These are phyloP conservation scores for Thysanoteuthis rhombus DNA, from an alignment of 2,888 invertebrate species.

Conservation along the genomic window DNA sequence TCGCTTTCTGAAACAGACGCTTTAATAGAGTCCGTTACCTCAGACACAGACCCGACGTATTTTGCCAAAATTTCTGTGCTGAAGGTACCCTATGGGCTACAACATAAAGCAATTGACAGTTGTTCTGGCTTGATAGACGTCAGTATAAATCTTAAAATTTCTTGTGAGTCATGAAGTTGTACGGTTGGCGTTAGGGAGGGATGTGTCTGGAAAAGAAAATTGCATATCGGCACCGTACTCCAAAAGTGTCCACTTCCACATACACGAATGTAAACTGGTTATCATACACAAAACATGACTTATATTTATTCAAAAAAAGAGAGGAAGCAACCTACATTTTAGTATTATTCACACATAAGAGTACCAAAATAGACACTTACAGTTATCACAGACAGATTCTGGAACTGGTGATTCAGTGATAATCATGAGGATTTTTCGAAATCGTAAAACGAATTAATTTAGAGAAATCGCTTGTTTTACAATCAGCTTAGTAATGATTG, in stretches of 20 bases:
- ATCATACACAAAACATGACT: neutral
- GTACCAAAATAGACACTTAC: too few species aligned
- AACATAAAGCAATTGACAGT: conserved; percentile 12
- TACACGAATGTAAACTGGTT: neutral
- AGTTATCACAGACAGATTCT: too few species aligned
- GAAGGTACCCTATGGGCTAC: neutral
- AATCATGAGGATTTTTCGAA: too few species aligned
- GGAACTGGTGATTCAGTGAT: too few species aligned
- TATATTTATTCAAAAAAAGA: neutral
- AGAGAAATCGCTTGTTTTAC: too few species aligned
- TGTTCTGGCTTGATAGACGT: conserved; percentile 12
- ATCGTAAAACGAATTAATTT: too few species aligned
- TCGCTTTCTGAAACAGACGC: conserved; percentile 12
- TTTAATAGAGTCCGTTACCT: neutral
- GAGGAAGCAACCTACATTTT: neutral
- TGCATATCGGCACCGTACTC: neutral
- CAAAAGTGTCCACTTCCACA: neutral
- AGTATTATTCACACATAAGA: neutral
- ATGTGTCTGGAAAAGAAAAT: neutral
- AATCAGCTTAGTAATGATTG: too few species aligned
- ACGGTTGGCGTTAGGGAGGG: neutral
- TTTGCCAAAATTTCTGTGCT: neutral
- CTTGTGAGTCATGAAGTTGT: neutral
- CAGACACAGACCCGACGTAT: neutral
- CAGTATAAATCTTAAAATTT: neutral